These are phyloP conservation scores for Hydractinia symbiolongicarpus DNA, from an alignment of 30 jellyfish, hydroid and myxozoan genomes.

Conservation along the genomic window DNA sequence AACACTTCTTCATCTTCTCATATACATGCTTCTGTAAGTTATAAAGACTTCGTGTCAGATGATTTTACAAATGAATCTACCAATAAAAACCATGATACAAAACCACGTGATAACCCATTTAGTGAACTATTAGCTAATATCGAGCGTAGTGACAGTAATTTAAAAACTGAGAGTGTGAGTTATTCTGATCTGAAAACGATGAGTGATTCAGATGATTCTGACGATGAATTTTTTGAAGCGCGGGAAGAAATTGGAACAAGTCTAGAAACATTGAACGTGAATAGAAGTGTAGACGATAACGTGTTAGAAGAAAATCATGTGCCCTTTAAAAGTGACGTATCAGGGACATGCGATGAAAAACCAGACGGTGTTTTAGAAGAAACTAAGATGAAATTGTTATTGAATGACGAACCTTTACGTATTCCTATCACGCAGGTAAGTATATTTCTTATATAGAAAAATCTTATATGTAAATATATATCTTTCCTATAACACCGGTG, in stretches of 20 bases:
- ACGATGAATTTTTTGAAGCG: slow-evolving; percentile 87
- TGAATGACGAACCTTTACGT: slow-evolving; percentile 55
- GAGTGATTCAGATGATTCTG: slow-evolving; percentile 45
- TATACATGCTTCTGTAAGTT: slow-evolving; percentile 14
- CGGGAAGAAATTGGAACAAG: slow-evolving; percentile 45
- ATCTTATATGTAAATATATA: not conserved
- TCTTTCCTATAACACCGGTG: not conserved
- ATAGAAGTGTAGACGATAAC: not conserved
- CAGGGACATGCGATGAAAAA: slow-evolving; percentile 1
- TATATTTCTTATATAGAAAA: not conserved
- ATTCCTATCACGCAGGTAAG: slow-evolving; percentile 91
- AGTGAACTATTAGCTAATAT: slow-evolving; percentile 7
- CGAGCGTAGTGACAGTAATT: not conserved
- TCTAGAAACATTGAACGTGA: too few relatives aligned
- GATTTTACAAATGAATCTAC: not conserved
- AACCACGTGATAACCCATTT: not conserved
- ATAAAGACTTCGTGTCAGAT: slow-evolving; percentile 17
- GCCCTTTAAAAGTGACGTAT: not conserved
- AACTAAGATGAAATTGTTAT: slow-evolving; percentile 62
- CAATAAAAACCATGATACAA: not conserved
- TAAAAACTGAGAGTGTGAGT: not conserved
- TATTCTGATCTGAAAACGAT: not conserved
- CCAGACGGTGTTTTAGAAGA: slow-evolving; percentile 68
- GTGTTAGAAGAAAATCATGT: too few relatives aligned
- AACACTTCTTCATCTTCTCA: not conserved